These are phyloP conservation scores for Brotogeris chrysoptera DNA, from an alignment of 2,797 vertebrate species.

Conservation along the genomic window DNA sequence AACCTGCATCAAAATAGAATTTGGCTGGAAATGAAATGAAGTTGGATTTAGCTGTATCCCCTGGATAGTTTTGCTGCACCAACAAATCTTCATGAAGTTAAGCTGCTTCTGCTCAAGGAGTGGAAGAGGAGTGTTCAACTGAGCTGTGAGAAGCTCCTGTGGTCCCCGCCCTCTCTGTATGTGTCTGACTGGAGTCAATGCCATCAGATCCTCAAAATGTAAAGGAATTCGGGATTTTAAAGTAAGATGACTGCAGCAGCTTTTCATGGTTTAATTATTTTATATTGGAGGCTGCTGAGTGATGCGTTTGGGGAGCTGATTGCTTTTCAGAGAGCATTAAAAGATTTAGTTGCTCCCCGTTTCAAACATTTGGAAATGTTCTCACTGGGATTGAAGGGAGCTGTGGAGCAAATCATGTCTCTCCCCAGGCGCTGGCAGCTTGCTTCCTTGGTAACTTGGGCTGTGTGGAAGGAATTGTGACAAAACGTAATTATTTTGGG, in stretches of 20 bases:
- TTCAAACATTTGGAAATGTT: slow-evolving; percentile 77
- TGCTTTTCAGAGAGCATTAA: slow-evolving; percentile 80
- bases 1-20: slow-evolving; percentile 48
- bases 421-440: slow-evolving; percentile 62
- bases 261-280: slow-evolving; percentile 61
- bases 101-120: slow-evolving; percentile 47
- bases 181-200: slow-evolving; percentile 12
- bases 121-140: slow-evolving; percentile 30
- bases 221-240: slow-evolving; percentile 63
- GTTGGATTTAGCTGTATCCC: slow-evolving; percentile 57
- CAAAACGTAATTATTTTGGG: slow-evolving; percentile 72
- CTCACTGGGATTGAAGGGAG: slow-evolving; percentile 73
- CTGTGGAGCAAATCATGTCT: slow-evolving; percentile 73
- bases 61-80: slow-evolving; percentile 39
- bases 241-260: slow-evolving; percentile 52
- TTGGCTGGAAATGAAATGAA: slow-evolving; percentile 34
- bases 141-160: neutral
- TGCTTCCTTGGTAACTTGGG: slow-evolving; percentile 75
- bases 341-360: slow-evolving; percentile 76
- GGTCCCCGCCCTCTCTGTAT: neutral
- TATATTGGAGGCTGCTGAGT: slow-evolving; percentile 73
- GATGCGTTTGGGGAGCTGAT: slow-evolving; percentile 76
- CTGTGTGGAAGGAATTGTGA: slow-evolving; percentile 79
- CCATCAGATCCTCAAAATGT: slow-evolving; percentile 56
- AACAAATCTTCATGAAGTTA: slow-evolving; percentile 50